Evolutionary conservation across 2,888 invertebrate species (phyloP).

Genomic region (Punctoribates punctum): DNA sequence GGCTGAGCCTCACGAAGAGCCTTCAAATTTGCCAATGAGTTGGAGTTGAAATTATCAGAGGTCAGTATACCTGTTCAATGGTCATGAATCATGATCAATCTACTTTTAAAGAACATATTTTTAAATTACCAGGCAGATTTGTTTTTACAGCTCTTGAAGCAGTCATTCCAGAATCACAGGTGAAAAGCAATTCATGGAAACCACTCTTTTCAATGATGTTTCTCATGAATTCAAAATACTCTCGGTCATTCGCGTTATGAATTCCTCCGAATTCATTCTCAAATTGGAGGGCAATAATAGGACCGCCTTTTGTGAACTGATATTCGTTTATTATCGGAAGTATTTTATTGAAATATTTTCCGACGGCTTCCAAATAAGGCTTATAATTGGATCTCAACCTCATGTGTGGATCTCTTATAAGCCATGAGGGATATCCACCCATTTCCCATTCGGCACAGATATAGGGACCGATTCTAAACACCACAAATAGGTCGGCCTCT

Average conservation of each 20-base stretch:
- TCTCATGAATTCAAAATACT: constrained; percentile 56
- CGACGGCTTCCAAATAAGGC: constrained; percentile 54
- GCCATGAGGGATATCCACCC: constrained; percentile 57
- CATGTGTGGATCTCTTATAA: constrained; percentile 58
- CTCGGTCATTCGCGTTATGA: constrained; percentile 50
- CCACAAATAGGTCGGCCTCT: constrained; percentile 57
- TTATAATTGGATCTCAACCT: constrained; percentile 56
- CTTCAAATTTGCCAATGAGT: constrained; percentile 28
- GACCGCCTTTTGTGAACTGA: constrained; percentile 57
- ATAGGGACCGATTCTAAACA: constrained; percentile 60
- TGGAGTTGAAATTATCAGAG: constrained; percentile 42
- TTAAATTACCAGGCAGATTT: neutral
- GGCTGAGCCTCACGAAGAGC: constrained; percentile 51
- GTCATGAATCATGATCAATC: too few relatives aligned
- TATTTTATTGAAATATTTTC: constrained; percentile 54
- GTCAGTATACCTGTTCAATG: neutral
- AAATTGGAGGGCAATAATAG: constrained; percentile 58
- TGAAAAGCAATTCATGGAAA: constrained; percentile 58
- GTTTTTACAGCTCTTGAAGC: neutral
- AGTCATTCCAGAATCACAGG: constrained; percentile 55
- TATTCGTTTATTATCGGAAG: constrained; percentile 55
- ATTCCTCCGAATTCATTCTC: constrained; percentile 60
- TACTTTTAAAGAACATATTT: neutral
- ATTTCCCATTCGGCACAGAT: constrained; percentile 62
- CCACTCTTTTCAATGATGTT: constrained; percentile 53